These are phyloP conservation scores for Artibeus lituratus DNA, from an alignment of 2,797 vertebrate genomes.

Conservation along the genomic window DNA sequence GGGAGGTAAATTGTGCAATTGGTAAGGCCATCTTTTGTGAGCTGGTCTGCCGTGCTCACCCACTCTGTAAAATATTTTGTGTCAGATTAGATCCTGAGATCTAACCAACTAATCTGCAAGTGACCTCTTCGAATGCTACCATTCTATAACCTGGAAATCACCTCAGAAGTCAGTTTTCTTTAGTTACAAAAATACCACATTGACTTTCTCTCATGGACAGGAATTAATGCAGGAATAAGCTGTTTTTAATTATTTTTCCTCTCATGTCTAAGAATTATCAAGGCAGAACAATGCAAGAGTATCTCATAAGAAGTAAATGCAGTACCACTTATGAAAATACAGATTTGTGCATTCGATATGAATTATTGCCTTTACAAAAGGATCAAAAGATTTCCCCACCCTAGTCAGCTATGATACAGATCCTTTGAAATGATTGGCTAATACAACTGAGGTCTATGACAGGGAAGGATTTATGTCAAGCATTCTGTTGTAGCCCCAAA, in stretches of 20 bases:
- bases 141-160: background rate
- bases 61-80: background rate
- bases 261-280: background rate
- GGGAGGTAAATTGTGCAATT: background rate
- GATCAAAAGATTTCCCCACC: background rate
- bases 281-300: slow-evolving; percentile 7
- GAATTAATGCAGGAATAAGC: slow-evolving; percentile 31
- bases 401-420: background rate
- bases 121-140: background rate
- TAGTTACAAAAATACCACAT: background rate
- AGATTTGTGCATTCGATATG: background rate
- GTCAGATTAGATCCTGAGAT: background rate
- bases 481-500: background rate
- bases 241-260: slow-evolving; percentile 54
- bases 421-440: background rate
- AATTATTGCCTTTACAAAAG: background rate
- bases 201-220: background rate
- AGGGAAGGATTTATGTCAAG: background rate
- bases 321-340: background rate
- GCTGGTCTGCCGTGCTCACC: background rate
- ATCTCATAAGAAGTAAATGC: background rate
- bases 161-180: slow-evolving; percentile 2
- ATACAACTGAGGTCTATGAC: background rate
- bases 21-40: background rate
- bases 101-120: background rate